Base-by-base conservation (phyloP, 1,140 invertebrate species). In the Lasaia peninsularis region DNA sequence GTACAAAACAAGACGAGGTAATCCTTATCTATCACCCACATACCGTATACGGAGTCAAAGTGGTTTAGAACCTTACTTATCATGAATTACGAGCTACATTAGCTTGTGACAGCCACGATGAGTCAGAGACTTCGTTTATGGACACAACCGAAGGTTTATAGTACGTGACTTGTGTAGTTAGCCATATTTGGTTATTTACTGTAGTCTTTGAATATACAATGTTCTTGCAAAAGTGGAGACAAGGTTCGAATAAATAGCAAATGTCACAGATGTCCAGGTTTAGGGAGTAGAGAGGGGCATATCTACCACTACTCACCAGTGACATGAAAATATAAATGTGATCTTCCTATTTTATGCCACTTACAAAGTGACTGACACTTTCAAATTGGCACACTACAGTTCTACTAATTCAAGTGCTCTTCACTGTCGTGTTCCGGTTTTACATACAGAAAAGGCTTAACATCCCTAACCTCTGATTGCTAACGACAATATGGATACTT, bases 21-120 rank as follows among this genome's bases (percentile, higher is more conserved):
- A 68, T 65, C 62, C 63, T 78, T 76, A 76, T 74, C 75, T 72
- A 71, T 71, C 71, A 69, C 75, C 71, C 63, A 76, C 73, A 70
- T 72, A 58, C 48, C 60, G 51, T 20, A 20, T 44, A 20, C 10
- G 18, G 40, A 14, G 2, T 18, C 16, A 44, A 18, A 44, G 16
- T 10, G 12, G 18, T 44, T 44, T 10, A 3, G 16, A 20, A 44
- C 40, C 16, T 44, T 20, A 44, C 9, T 44, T 9, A 11, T 20
- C 9, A 20, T 2, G 10, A 2, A 9, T 44, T 44, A 44, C 9
- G 18, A 44, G 8, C 18, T 16, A 20, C 18, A 44, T 44, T 44
- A 44, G 40, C 16, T 18, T 44, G 40, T 44, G 40, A 10, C 3
- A 21, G 10, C 18, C 18, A 3, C 31, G 31, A 37, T 70, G 67